Evolutionary conservation across 2,113 vertebrate species (phyloP).

Genomic region (Seriola aureovittata): DNA sequence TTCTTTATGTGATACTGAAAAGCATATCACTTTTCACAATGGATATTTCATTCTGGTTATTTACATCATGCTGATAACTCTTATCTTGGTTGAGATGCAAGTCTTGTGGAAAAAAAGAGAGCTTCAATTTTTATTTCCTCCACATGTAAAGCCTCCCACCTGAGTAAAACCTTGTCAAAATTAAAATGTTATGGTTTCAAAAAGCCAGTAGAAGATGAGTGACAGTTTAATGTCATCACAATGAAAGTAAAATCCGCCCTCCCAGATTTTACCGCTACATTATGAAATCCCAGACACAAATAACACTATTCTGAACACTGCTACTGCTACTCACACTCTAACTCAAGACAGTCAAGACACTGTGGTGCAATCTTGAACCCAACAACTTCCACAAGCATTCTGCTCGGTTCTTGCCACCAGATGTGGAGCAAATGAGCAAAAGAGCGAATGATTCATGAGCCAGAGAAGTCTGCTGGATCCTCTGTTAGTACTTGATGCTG

Average conservation of each 20-base stretch:
- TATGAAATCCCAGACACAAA: conserved; percentile 67
- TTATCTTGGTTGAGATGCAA: background rate
- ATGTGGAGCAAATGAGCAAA: conserved; percentile 72
- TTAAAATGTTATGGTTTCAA: background rate
- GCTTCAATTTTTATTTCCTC: background rate
- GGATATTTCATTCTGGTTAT: background rate
- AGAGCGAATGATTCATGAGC: conserved; percentile 60
- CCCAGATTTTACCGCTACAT: conserved; percentile 33
- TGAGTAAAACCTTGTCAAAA: background rate
- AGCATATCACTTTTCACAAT: background rate
- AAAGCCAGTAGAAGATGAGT: background rate
- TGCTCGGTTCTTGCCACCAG: conserved; percentile 58
- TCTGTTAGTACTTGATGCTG: conserved; percentile 45
- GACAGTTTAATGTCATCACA: conserved; percentile 32
- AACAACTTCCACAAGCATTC: conserved; percentile 24
- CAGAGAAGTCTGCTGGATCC: conserved; percentile 57
- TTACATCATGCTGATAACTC: background rate
- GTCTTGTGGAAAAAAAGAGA: background rate
- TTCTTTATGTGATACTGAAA: background rate
- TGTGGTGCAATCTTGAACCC: conserved; percentile 56
- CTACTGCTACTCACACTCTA: conserved; percentile 35
- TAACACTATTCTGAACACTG: conserved; percentile 34
- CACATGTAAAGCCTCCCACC: background rate
- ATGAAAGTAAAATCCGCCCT: conserved; percentile 8
- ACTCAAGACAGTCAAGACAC: conserved; percentile 39